These are phyloP conservation scores for Hucho hucho DNA, from an alignment of 2,113 vertebrate genomes.

Conservation along the genomic window DNA sequence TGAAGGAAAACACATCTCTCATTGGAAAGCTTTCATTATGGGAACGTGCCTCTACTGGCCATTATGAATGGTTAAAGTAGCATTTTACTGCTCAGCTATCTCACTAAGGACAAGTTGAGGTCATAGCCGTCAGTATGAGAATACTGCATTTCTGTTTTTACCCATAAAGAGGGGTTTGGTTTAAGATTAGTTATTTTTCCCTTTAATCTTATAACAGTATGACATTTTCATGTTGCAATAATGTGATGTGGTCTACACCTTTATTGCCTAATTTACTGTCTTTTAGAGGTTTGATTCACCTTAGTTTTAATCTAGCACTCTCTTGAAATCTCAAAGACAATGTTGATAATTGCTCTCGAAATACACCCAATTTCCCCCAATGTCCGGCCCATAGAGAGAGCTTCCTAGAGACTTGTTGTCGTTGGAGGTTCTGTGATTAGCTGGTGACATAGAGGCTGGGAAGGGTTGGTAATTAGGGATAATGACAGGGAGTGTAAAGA, in stretches of 20 bases:
- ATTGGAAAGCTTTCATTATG: slow-evolving; percentile 9
- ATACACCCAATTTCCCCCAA: not conserved
- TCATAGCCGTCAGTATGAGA: not conserved
- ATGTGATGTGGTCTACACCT: too few species aligned
- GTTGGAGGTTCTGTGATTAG: slow-evolving; percentile 21
- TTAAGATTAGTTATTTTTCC: not conserved
- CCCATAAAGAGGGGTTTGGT: slow-evolving; percentile 3
- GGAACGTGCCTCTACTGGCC: slow-evolving; percentile 7
- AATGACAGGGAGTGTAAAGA: slow-evolving; percentile 33
- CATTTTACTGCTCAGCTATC: slow-evolving; percentile 4
- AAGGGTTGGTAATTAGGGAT: slow-evolving; percentile 25
- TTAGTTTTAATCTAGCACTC: too few species aligned
- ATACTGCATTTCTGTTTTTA: not conserved
- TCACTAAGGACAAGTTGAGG: not conserved
- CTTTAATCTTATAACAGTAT: not conserved
- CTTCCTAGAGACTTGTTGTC: not conserved
- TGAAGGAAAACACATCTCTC: slow-evolving; percentile 28
- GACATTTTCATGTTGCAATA: too few species aligned
- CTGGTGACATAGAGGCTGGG: slow-evolving; percentile 17
- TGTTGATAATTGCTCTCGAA: not conserved
- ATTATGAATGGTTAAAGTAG: slow-evolving; percentile 23
- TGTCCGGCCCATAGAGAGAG: too few species aligned
- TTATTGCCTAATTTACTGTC: too few species aligned
- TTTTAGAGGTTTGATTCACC: too few species aligned
- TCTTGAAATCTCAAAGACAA: not conserved